Conservation (phyloP, 2,113 vertebrate species). For the Lethenteron reissneri region DNA sequence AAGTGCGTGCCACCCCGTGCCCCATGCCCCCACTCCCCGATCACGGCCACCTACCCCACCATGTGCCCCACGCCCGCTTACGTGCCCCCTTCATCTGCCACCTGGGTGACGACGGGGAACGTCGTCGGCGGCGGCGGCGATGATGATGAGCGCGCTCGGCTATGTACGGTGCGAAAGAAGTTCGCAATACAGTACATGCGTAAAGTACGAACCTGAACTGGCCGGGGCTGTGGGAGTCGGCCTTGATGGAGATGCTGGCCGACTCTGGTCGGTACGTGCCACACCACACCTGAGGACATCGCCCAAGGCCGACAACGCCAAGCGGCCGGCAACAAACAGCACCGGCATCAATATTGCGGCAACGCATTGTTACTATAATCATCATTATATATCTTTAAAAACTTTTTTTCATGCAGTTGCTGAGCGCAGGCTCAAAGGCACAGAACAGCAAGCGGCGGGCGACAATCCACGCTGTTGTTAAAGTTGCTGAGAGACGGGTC, state of each 20-base stretch:
- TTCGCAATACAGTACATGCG: neutral
- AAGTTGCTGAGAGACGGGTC: no score
- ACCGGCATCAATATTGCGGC: no score
- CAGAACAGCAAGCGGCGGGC: neutral
- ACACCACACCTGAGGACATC: conserved; percentile 46
- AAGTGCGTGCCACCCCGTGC: no score
- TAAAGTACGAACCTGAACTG: conserved; percentile 52
- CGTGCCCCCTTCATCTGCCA: neutral
- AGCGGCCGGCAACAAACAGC: no score
- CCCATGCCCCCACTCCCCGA: neutral
- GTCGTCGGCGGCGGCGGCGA: neutral
- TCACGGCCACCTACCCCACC: neutral
- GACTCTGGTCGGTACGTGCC: conserved; percentile 82
- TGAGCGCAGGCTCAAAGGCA: neutral
- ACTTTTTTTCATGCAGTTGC: no score
- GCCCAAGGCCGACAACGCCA: no score
- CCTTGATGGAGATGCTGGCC: conserved; percentile 75
- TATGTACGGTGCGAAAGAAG: neutral
- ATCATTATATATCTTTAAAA: no score
- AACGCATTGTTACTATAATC: no score
- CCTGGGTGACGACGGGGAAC: neutral
- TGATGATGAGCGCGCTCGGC: neutral
- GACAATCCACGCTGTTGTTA: no score
- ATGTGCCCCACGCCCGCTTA: neutral
- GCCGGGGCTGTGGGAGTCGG: conserved; percentile 73